Evolutionary conservation across 2,113 vertebrate species (phyloP).

Genomic region (Entelurus aequoreus): DNA sequence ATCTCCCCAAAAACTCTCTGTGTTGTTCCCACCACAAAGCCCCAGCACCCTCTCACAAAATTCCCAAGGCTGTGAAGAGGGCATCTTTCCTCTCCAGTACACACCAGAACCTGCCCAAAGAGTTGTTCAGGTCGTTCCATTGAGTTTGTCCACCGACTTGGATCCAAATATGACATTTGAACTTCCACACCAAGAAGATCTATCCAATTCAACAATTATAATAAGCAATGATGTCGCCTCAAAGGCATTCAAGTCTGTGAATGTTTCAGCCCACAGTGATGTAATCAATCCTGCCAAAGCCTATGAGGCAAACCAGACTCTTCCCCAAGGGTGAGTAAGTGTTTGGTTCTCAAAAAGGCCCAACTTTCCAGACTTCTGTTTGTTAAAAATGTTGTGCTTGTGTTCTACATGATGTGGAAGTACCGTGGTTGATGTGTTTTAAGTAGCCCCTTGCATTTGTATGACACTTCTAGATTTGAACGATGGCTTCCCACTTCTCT

Average conservation of each 20-base stretch:
- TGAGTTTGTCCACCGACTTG: not conserved
- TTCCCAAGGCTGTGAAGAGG: not conserved
- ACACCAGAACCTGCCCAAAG: conserved; percentile 2
- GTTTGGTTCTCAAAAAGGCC: not conserved
- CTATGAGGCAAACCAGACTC: conserved; percentile 24
- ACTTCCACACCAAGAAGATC: not conserved
- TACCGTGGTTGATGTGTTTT: too few relatives aligned
- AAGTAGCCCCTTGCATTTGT: too few relatives aligned
- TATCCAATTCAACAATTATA: not conserved
- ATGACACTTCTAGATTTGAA: too few relatives aligned
- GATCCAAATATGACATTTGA: conserved; percentile 7
- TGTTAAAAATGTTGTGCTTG: too few relatives aligned
- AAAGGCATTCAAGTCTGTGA: conserved; percentile 15
- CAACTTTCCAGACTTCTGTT: too few relatives aligned
- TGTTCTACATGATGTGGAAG: too few relatives aligned
- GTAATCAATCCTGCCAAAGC: conserved; percentile 22
- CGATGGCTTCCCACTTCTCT: too few relatives aligned
- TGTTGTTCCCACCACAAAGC: conserved; percentile 1
- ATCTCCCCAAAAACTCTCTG: not conserved
- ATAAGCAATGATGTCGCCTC: not conserved
- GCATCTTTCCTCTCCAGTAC: not conserved
- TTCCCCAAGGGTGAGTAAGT: conserved; percentile 54
- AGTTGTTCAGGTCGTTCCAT: not conserved
- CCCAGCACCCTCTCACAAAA: not conserved
- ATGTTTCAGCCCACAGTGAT: conserved; percentile 10